phyloP scores from a whole-genome alignment of 2,888 invertebrate genomes.

The Sphaerophoria rueppellii region DNA sequence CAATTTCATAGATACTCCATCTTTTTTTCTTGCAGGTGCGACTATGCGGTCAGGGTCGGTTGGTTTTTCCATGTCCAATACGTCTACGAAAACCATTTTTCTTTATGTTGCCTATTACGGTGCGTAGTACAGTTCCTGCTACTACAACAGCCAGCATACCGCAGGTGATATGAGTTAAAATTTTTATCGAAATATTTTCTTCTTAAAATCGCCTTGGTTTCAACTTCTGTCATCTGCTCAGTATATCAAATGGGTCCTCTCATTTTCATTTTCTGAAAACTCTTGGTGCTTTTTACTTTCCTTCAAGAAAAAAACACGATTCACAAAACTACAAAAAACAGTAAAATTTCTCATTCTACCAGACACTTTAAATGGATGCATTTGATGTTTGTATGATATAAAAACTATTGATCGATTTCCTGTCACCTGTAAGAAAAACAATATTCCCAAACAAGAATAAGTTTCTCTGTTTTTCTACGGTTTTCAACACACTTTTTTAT shows the following conservation, averaged over 20 bases:
- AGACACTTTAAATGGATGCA: constrained; percentile 1
- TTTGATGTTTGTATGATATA: not conserved
- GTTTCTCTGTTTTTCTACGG: constrained; percentile 1
- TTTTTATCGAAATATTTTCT: constrained; percentile 32
- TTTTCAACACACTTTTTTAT: constrained; percentile 29
- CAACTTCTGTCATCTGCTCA: not conserved
- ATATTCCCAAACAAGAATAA: constrained; percentile 22
- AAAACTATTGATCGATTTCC: constrained; percentile 21
- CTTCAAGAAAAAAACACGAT: not conserved
- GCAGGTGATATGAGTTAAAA: constrained; percentile 58
- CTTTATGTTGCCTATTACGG: constrained; percentile 59
- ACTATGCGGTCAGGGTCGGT: constrained; percentile 67
- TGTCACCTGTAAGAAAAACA: constrained; percentile 23
- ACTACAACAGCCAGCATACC: constrained; percentile 49
- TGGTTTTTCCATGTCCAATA: constrained; percentile 61
- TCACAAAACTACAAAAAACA: not conserved
- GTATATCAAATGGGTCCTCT: not conserved
- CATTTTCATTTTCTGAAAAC: not conserved
- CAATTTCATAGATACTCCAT: constrained; percentile 39
- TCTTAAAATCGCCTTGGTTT: not conserved
- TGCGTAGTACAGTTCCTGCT: constrained; percentile 43
- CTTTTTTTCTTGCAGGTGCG: constrained; percentile 62
- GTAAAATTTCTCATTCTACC: not conserved
- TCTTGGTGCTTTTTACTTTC: not conserved
- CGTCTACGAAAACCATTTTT: constrained; percentile 63